Evolutionary conservation across 2,797 vertebrate genomes (phyloP).

Genomic region (Champsocephalus gunnari): DNA sequence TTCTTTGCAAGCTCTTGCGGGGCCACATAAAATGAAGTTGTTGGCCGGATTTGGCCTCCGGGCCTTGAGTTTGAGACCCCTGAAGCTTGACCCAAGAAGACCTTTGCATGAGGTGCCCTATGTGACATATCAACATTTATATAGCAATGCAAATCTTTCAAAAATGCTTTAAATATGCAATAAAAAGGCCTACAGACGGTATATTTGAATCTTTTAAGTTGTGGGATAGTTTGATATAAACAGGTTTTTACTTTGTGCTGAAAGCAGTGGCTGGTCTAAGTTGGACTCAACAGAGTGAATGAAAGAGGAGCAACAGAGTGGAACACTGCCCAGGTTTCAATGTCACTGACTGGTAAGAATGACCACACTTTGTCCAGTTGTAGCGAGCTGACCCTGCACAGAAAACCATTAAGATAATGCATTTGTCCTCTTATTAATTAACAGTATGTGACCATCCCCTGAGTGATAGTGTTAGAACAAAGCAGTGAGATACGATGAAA

Average conservation of each 20-base stretch:
- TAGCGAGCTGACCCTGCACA: constrained; percentile 17
- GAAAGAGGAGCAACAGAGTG: constrained; percentile 71
- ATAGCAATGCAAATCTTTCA: not conserved
- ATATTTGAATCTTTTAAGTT: not conserved
- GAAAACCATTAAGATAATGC: constrained; percentile 21
- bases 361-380: constrained; percentile 56
- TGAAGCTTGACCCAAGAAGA: not conserved
- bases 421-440: not conserved
- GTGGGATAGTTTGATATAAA: constrained; percentile 5
- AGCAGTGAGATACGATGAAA: not conserved
- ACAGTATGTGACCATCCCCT: not conserved
- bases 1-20: too few relatives aligned
- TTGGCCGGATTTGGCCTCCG: too few relatives aligned
- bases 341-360: constrained; percentile 60
- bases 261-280: constrained; percentile 43
- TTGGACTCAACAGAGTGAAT: constrained; percentile 50
- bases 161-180: not conserved
- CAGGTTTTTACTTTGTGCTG: constrained; percentile 43
- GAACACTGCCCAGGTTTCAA: constrained; percentile 71
- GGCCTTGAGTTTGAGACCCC: too few relatives aligned
- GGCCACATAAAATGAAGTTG: too few relatives aligned
- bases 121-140: not conserved
- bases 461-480: not conserved
- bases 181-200: not conserved
- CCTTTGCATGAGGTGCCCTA: not conserved